Conservation (phyloP, 2,797 vertebrate genomes). For the Eulemur mongoz region DNA sequence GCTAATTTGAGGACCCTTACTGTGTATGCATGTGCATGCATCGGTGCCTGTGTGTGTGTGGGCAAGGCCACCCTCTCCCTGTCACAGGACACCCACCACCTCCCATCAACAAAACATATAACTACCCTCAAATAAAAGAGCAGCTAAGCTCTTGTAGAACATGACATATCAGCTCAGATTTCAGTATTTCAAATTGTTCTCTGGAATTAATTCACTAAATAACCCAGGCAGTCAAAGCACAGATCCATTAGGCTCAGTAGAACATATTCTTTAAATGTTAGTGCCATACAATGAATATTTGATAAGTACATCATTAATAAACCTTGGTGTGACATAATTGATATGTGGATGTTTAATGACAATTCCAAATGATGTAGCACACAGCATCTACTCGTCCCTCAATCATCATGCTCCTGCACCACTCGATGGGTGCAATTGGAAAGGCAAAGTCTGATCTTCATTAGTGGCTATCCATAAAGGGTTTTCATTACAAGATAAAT, state of each 20-base stretch:
- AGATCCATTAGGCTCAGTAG: conserved; percentile 47
- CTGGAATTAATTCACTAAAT: conserved; percentile 72
- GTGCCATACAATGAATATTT: conserved; percentile 73
- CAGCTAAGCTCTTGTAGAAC: conserved; percentile 30
- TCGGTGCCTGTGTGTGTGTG: accelerated
- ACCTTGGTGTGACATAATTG: conserved; percentile 67
- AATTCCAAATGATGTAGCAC: conserved; percentile 53
- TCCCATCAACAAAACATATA: not conserved
- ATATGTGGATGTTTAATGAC: conserved; percentile 65
- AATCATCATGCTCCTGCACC: not conserved
- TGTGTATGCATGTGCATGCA: accelerated
- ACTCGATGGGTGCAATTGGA: not conserved
- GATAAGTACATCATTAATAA: conserved; percentile 80
- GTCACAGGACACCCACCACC: not conserved
- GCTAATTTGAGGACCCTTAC: accelerated
- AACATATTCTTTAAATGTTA: conserved; percentile 69
- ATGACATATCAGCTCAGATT: conserved; percentile 46
- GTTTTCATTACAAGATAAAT: conserved; percentile 68
- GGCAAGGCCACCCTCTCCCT: not conserved
- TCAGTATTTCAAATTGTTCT: conserved; percentile 62
- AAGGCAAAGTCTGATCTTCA: conserved; percentile 70
- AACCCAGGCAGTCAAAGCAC: conserved; percentile 65
- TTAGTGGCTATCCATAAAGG: conserved; percentile 63
- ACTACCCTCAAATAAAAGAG: conserved; percentile 35
- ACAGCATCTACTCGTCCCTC: not conserved